Evolutionary conservation across 2,113 vertebrate genomes (phyloP).

Genomic region (Hippoglossus stenolepis): DNA sequence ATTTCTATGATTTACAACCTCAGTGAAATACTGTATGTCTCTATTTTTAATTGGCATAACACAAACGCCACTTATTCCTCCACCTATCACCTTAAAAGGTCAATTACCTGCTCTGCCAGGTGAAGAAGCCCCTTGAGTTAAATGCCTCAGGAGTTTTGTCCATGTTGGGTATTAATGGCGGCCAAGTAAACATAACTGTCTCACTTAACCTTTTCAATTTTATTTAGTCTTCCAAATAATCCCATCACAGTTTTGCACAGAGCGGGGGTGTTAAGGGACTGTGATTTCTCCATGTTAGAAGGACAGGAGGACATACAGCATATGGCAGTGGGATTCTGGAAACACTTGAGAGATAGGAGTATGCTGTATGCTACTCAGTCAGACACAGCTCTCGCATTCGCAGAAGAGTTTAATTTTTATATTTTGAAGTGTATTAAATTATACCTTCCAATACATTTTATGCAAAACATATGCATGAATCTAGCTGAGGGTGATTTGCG

Average conservation of each 20-base stretch:
- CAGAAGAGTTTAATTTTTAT: not conserved
- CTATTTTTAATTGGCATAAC: not conserved
- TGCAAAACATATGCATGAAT: not conserved
- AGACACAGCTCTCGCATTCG: not conserved
- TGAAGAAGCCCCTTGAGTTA: conserved; percentile 3
- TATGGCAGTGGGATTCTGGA: not conserved
- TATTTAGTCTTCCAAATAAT: conserved; percentile 60
- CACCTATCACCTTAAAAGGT: not conserved
- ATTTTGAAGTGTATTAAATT: not conserved
- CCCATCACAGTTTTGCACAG: conserved; percentile 28
- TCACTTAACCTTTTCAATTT: conserved; percentile 60
- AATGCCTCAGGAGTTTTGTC: too few relatives aligned
- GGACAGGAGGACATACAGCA: not conserved
- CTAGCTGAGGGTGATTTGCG: not conserved
- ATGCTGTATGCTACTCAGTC: not conserved
- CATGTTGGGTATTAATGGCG: conserved; percentile 37
- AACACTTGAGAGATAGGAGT: not conserved
- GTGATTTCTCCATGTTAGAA: conserved; percentile 8
- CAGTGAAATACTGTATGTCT: not conserved
- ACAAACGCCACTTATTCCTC: not conserved
- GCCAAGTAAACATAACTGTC: conserved; percentile 49
- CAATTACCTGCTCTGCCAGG: conserved; percentile 1
- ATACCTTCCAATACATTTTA: not conserved
- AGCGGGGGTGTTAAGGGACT: not conserved
- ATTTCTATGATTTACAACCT: not conserved